Conservation (phyloP, 53 echinoderm and acorn worm species). For the Luidia sarsii region DNA sequence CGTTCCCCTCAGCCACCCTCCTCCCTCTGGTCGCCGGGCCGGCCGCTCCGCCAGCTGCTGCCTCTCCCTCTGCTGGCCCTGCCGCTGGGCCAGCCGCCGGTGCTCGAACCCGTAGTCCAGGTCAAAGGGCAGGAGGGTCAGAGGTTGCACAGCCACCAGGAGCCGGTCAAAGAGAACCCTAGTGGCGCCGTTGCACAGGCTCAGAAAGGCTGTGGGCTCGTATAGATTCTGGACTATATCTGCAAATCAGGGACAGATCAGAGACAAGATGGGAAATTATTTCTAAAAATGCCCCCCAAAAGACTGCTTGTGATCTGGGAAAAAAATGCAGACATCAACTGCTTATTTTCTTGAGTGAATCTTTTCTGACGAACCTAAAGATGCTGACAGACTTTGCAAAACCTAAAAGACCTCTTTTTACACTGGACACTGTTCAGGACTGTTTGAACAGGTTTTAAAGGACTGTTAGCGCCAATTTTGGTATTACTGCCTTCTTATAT, state of each 20-base stretch:
- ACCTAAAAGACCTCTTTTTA: no score
- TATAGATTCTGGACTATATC: constrained; percentile 84
- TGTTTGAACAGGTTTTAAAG: no score
- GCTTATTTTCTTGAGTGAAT: no score
- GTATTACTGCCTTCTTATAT: no score
- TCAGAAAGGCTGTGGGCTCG: constrained; percentile 83
- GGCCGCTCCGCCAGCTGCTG: constrained; percentile 68
- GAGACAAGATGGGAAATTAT: not conserved
- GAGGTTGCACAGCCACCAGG: constrained; percentile 80
- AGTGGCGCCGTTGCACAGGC: constrained; percentile 66
- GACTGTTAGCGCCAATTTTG: no score
- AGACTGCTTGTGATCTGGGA: no score
- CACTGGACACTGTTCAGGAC: no score
- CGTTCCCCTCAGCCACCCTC: constrained; percentile 57
- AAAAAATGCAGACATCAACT: no score
- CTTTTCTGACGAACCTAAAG: no score
- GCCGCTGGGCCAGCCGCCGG: constrained; percentile 31
- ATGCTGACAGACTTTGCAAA: no score
- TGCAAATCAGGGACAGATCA: constrained; percentile 34
- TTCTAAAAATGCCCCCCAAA: not conserved
- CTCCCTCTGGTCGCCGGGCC: constrained; percentile 52
- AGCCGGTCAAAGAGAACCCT: constrained; percentile 76
- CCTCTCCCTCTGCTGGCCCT: constrained; percentile 69
- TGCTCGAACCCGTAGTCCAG: constrained; percentile 92
- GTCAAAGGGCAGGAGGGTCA: constrained; percentile 86